Evolutionary conservation across 2,113 vertebrate genomes (phyloP), one percentile per base, ranked within the genome.

Genomic region (Oncorhynchus tshawytscha): DNA sequence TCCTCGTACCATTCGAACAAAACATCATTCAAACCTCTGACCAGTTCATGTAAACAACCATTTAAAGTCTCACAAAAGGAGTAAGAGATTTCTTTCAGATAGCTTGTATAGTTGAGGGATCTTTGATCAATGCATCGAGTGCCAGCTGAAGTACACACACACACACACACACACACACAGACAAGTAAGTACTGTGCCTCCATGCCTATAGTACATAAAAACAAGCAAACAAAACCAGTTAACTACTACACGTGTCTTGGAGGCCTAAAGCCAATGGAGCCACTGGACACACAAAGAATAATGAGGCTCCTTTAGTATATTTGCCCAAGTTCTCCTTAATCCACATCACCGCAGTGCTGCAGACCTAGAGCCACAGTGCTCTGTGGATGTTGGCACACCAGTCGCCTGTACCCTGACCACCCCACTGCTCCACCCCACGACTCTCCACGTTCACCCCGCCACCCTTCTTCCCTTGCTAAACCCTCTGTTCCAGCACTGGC

Each of bases 41-140:
- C 87, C 90, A 88, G 88, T 91, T 91, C 87, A 90, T 88, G 78
- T 87, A 91, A 92, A 91, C 68, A 77, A 25, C 51, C 64, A 71
- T 68, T 71, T 91, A 89, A 86, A 78, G 69, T 70, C 4, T 13
- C 72, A 83, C 67, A 79, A 80, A 87, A 84, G 72, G 49, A 84
- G 82, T 79, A 6, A 88, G 90, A 88, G 88, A 85, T 88, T 81
- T 82, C 82, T 78, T 75, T 81, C 73, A 84, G 88, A 90, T 67
- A 68, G 77, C 65, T 49, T 20, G 27, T 90, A 39, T n/a, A 90
- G 76, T 77, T 31, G 39, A 22, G 20, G 84, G 81, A 73, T 62
- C 77, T 75, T 82, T 7, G 81, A 85, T 84, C 85, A 86, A 88
- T 85, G 77, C 72, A 82, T 80, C 87, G 86, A 86, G 80, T 77